Conservation (phyloP, 2,888 invertebrate genomes). For the Priocnemis perturbator region DNA sequence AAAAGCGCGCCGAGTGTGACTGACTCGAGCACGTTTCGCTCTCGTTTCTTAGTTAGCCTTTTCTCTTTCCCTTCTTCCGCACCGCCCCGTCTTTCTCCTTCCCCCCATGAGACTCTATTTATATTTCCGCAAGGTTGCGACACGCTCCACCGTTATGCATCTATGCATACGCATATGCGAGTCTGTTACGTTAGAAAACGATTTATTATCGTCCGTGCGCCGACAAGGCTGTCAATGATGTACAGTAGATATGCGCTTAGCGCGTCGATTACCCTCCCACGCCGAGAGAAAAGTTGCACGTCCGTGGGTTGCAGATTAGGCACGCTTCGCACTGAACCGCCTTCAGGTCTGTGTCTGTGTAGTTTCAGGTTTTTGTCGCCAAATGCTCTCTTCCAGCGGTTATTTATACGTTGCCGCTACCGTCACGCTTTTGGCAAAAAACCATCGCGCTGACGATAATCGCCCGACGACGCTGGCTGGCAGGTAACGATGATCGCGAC, state of each 20-base stretch:
- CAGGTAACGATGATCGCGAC: no score
- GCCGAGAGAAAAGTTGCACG: no score
- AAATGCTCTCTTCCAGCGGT: no score
- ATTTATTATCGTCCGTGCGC: slow-evolving; percentile 56
- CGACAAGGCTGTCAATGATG: slow-evolving; percentile 48
- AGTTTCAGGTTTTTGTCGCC: no score
- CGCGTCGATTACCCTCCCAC: no score
- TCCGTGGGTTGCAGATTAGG: no score
- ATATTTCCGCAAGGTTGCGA: slow-evolving; percentile 50
- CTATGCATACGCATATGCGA: slow-evolving; percentile 9
- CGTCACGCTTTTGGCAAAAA: background rate
- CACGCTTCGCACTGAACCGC: no score
- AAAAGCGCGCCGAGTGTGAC: slow-evolving; percentile 46
- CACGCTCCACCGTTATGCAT: slow-evolving; percentile 15
- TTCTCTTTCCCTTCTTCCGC: background rate
- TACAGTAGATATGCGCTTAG: slow-evolving; percentile 27
- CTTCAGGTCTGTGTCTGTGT: no score
- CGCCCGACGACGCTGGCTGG: no score
- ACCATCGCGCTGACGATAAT: no score
- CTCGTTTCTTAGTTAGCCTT: slow-evolving; percentile 12
- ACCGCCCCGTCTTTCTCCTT: slow-evolving; percentile 13
- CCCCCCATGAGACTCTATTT: slow-evolving; percentile 31
- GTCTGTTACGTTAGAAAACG: slow-evolving; percentile 55
- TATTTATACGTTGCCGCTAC: no score
- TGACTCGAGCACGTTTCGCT: slow-evolving; percentile 36